Conservation (phyloP, 1,140 invertebrate genomes). For the Phenacoccus solenopsis region DNA sequence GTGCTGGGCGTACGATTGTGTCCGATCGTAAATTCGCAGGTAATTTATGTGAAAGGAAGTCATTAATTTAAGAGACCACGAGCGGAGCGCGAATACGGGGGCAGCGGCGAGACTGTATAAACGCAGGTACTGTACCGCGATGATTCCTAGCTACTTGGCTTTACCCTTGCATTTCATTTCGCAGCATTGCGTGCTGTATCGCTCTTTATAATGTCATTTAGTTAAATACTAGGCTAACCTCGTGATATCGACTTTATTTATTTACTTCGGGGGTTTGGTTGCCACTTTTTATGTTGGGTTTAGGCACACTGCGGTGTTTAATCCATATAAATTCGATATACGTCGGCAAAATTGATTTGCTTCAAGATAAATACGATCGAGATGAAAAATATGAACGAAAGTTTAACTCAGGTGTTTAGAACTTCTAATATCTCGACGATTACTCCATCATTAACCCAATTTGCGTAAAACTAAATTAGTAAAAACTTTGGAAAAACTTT, state of each 20-base stretch:
- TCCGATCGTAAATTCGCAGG: slow-evolving; percentile 14
- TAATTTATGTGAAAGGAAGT: slow-evolving; percentile 18
- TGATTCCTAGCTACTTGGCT: not conserved
- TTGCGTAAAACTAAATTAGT: slow-evolving; percentile 12
- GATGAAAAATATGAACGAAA: too few species aligned
- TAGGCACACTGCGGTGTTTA: too few species aligned
- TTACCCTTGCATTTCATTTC: not conserved
- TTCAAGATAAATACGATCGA: too few species aligned
- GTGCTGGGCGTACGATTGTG: slow-evolving; percentile 14
- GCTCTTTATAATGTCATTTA: not conserved
- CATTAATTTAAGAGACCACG: slow-evolving; percentile 10
- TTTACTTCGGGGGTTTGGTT: too few species aligned
- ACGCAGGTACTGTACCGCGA: not conserved
- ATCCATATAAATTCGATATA: too few species aligned
- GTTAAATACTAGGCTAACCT: too few species aligned
- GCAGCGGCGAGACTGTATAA: not conserved
- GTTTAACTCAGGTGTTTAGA: too few species aligned
- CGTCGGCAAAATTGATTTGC: too few species aligned
- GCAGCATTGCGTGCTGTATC: not conserved
- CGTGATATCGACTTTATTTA: too few species aligned
- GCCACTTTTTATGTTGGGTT: too few species aligned
- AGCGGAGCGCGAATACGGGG: not conserved
- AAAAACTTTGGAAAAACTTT: slow-evolving; percentile 17
- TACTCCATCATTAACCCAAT: slow-evolving; percentile 10
- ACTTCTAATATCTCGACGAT: not conserved